Base-by-base conservation (phyloP, 2,113 vertebrate species). In the Amphiprion percula region DNA sequence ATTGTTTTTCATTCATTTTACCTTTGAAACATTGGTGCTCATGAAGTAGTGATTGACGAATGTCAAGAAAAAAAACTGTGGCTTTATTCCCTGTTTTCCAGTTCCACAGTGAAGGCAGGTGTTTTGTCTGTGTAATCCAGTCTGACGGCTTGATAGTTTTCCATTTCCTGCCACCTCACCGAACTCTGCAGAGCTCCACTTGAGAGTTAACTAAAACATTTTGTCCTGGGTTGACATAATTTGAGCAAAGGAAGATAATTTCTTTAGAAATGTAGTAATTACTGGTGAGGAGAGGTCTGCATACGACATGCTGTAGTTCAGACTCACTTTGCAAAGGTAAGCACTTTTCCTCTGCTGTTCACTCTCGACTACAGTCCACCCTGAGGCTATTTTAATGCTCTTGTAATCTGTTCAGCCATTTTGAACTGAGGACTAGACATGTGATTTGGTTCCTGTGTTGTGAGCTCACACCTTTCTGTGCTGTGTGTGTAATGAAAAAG, bases 111-210 rank as follows among this genome's bases (percentile, higher is more conserved):
- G 53, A 54, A 77, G 67, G 50, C 71, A 59, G 77, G 75, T 56
- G 69, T 75, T 82, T 63, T 65, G 80, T 88, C 86, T 68, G 64
- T 63, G 47, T 92, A 90, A 93, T 90, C 81, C 72, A 65, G 81
- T 63, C 53, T 87, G 92, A 92, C 92, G 79, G 72, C 72, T 60
- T 58, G 79, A 87, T 87, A 24, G 85, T 92, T 86, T 90, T 91
- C 86, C 56, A 85, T 91, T 90, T 84, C 87, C 82, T 90, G 85
- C 90, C 84, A 84, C 92, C 84, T 88, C 83, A 61, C 73, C 74
- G 49, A 68, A 60, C 65, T 33, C 69, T 19, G 70, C 50, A 50
- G 80, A 44, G 68, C 65, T 23, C 58, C 77, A 71, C 90, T 88
- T 65, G 66, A 86, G 82, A 88, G 81, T 89, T 62, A 59, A 65